Percentiles rank a stretch among this genome's conserved stretches.
phyloP scores from a whole-genome alignment of 2,113 vertebrate species.

The Trachemys scripta region DNA sequence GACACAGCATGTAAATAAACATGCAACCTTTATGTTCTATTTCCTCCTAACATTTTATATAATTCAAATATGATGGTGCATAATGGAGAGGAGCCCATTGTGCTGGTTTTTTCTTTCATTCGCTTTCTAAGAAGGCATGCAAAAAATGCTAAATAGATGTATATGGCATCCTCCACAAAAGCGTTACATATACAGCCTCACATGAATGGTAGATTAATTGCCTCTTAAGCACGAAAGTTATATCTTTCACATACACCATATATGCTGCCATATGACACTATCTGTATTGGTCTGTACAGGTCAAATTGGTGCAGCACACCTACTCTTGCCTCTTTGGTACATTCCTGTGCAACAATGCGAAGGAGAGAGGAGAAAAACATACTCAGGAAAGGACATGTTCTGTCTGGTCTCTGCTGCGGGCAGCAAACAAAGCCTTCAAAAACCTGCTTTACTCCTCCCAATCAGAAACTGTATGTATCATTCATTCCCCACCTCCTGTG shows the following conservation, averaged over 20 bases:
- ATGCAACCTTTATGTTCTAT: background rate
- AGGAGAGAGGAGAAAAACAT: slow-evolving; percentile 93
- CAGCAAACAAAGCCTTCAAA: slow-evolving; percentile 93
- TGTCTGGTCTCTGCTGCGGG: slow-evolving; percentile 95
- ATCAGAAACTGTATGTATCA: slow-evolving; percentile 91
- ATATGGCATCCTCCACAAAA: rapidly evolving
- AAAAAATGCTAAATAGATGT: background rate
- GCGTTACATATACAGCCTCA: background rate
- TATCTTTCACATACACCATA: background rate
- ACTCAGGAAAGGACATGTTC: slow-evolving; percentile 96
- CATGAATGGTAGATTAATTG: background rate
- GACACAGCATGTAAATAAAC: background rate
- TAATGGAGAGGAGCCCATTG: rapidly evolving
- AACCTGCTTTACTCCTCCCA: slow-evolving; percentile 97
- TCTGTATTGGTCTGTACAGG: slow-evolving; percentile 77
- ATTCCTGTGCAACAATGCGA: slow-evolving; percentile 98
- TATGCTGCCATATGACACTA: background rate
- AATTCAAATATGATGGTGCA: background rate
- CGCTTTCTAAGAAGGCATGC: background rate
- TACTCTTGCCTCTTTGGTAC: slow-evolving; percentile 99
- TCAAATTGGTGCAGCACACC: slow-evolving; percentile 97
- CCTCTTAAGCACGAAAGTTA: background rate
- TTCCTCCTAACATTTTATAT: background rate
- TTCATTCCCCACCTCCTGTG: rapidly evolving
- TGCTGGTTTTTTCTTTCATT: background rate